Evolutionary conservation across 2,797 vertebrate species (phyloP), one percentile per base, ranked within the genome.

Genomic region (Arremon brunneinucha): DNA sequence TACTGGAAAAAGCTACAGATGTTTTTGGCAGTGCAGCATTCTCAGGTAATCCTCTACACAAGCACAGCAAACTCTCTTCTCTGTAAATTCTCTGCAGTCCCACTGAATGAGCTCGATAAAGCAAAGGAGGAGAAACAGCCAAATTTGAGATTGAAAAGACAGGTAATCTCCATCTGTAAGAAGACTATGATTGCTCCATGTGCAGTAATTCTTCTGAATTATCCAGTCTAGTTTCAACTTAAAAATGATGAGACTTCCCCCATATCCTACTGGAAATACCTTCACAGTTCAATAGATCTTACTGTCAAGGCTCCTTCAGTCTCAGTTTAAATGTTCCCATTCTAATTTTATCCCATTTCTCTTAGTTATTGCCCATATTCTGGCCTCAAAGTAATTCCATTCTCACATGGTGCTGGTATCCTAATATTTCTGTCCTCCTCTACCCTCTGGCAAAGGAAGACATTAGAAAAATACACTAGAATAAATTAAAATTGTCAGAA

Each of bases 401-500:
- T 95, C 64, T 53, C 37, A 75, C 23, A 49, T 19, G 46, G 41
- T 30, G 17, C 19, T 87, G 69, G 44, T 47, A 83, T 87, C n/a
- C 14, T 71, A 83, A 83, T 35, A 83, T 30, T 53, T 92, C 68
- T 16, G 71, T 55, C 23, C 39, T 87, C 46, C 49, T 50, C 30
- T 92, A 70, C 32, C 70, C 75, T 90, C 60, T 62, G 68, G 74
- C 86, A 95, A 43, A 87, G 28, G 44, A 69, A 92, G 41, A 74
- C 68, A 77, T 56, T 67, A 89, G 78, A 85, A 89, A 90, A 92
- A 95, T 55, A 87, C 3, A 41, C 28, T 22, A 50, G 37, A 89
- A 90, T 60, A 85, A 95, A 94, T 94, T 78, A 50, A 83, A 89
- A 94, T 75, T 85, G 87, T 83, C 95, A 95, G 81, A 76, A 90